Percentiles rank a stretch among this genome's conserved stretches.
These are phyloP conservation scores for Muschampia plurimacula DNA, from an alignment of 2,888 invertebrate species.

Conservation along the genomic window DNA sequence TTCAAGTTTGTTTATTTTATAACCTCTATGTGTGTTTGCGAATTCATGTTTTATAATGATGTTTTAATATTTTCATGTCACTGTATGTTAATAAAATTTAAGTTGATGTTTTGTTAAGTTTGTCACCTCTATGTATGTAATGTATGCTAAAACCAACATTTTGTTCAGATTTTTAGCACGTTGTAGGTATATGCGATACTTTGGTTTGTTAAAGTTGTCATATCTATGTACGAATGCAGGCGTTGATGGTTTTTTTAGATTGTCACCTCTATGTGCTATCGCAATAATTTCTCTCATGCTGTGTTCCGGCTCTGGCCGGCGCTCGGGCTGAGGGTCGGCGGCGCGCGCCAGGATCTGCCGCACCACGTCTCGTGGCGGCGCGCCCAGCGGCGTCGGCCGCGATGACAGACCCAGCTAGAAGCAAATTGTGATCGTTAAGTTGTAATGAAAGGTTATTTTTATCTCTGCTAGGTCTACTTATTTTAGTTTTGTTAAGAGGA, in stretches of 20 bases:
- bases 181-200: background rate
- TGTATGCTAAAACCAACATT: too few species aligned
- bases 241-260: background rate
- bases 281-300: slow-evolving; percentile 80
- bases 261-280: slow-evolving; percentile 78
- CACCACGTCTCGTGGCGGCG: slow-evolving; percentile 81
- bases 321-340: slow-evolving; percentile 69
- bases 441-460: too few species aligned
- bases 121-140: too few species aligned
- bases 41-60: too few species aligned
- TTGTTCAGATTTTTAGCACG: too few species aligned
- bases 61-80: too few species aligned
- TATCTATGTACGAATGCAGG: background rate
- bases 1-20: too few species aligned
- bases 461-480: too few species aligned
- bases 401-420: slow-evolving; percentile 74
- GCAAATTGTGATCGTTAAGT: background rate
- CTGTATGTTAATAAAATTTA: too few species aligned
- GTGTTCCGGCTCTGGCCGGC: slow-evolving; percentile 64
- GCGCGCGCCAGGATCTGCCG: slow-evolving; percentile 78
- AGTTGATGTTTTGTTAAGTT: background rate
- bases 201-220: background rate
- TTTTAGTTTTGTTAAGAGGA: too few species aligned
- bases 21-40: too few species aligned
- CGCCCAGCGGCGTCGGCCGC: slow-evolving; percentile 77